These are phyloP conservation scores for Meghimatium bilineatum DNA, from an alignment of 2,888 invertebrate species.

Conservation along the genomic window DNA sequence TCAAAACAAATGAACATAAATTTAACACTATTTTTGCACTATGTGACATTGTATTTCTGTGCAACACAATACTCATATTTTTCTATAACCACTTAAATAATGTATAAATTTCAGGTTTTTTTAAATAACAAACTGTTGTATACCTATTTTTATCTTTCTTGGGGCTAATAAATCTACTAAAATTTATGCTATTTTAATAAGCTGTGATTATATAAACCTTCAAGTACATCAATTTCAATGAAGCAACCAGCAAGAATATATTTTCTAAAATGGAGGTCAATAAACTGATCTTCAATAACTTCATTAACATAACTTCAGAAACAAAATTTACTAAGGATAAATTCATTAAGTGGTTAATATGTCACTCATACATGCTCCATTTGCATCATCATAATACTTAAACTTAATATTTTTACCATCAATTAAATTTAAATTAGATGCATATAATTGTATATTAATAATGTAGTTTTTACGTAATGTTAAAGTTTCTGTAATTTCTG, in stretches of 20 bases:
- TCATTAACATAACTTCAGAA: neutral
- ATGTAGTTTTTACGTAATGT: neutral
- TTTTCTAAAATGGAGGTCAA: neutral
- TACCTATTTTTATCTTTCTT: neutral
- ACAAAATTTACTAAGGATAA: neutral
- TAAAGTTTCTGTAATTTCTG: conserved; percentile 61
- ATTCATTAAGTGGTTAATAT: neutral
- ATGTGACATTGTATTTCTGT: neutral
- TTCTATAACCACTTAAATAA: too few relatives aligned
- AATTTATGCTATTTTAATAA: neutral
- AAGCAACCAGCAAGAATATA: neutral
- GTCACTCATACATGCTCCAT: neutral
- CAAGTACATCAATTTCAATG: neutral
- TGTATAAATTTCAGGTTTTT: neutral
- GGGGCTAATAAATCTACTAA: too few relatives aligned
- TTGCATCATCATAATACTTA: neutral
- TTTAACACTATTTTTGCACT: neutral
- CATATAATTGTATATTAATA: conserved; percentile 5
- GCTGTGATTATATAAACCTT: neutral
- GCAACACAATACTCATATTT: neutral
- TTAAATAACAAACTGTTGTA: neutral
- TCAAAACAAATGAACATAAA: conserved; percentile 18
- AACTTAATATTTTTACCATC: neutral
- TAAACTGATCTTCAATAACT: neutral
- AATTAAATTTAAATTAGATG: neutral